A percentile compares a stretch with the other conserved stretches of the same genome.
Conservation (phyloP, 2,888 invertebrate species). For the Epinotia ramella region DNA sequence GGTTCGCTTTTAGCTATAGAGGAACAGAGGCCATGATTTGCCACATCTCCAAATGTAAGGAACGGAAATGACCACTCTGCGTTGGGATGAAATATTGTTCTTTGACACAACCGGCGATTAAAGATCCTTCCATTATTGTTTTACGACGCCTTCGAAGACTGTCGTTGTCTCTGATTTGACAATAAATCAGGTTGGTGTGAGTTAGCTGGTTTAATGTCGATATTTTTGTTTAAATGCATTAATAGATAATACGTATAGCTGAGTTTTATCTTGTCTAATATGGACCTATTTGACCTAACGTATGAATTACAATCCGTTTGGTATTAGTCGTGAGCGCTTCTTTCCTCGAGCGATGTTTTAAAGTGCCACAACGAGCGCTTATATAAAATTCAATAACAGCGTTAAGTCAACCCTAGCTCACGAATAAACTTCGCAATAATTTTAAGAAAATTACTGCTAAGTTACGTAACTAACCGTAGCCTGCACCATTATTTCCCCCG, state of each 20-base stretch:
- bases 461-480: too few species aligned
- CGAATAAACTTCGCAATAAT: background rate
- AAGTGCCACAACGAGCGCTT: too few species aligned
- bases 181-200: conserved; percentile 34
- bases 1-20: background rate
- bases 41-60: conserved; percentile 12
- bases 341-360: too few species aligned
- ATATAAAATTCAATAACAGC: too few species aligned
- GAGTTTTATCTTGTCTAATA: conserved; percentile 5
- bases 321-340: too few species aligned
- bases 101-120: conserved; percentile 34
- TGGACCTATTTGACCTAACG: too few species aligned
- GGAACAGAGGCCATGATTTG: conserved; percentile 16
- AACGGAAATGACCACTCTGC: conserved; percentile 31
- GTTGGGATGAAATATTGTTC: conserved; percentile 19
- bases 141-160: conserved; percentile 35
- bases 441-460: background rate
- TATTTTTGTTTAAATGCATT: conserved; percentile 14
- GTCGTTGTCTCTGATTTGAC: conserved; percentile 32
- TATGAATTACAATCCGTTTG: too few species aligned
- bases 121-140: conserved; percentile 39
- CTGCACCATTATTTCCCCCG: too few species aligned
- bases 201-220: conserved; percentile 2
- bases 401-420: background rate
- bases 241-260: background rate